Conservation (phyloP, 2,113 vertebrate species). For the Microtus oregoni region DNA sequence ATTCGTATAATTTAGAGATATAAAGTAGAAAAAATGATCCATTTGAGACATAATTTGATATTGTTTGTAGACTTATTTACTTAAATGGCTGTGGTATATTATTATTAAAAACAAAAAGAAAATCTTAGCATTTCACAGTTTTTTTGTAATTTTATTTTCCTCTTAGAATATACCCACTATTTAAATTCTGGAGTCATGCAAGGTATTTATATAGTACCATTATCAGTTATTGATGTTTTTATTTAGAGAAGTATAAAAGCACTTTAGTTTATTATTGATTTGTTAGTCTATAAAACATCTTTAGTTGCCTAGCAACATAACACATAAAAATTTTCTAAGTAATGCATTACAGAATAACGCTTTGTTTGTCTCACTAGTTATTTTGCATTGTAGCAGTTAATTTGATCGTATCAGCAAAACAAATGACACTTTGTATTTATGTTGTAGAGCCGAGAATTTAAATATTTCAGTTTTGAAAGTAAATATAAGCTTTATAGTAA, state of each 20-base stretch:
- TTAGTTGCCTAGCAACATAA: neutral
- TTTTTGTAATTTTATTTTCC: slow-evolving; percentile 2
- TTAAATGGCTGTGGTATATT: neutral
- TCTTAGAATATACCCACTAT: neutral
- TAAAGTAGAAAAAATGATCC: neutral
- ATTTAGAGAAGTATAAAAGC: neutral
- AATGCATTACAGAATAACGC: neutral
- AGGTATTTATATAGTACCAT: neutral
- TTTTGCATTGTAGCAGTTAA: neutral
- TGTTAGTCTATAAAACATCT: neutral
- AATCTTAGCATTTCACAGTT: neutral
- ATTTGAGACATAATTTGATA: neutral
- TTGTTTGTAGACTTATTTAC: neutral
- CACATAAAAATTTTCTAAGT: neutral
- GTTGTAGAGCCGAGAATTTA: slow-evolving; percentile 17
- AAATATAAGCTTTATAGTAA: neutral
- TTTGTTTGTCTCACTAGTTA: slow-evolving; percentile 17
- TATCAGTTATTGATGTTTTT: neutral
- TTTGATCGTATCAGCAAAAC: neutral
- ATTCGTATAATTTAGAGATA: neutral
- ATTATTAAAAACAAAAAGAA: neutral
- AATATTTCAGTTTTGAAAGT: neutral
- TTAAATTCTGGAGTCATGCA: neutral
- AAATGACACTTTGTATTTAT: neutral
- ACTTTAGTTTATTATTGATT: neutral